Conservation (phyloP, 2,797 vertebrate species). For the Tokudaia tokunoshimensis region DNA sequence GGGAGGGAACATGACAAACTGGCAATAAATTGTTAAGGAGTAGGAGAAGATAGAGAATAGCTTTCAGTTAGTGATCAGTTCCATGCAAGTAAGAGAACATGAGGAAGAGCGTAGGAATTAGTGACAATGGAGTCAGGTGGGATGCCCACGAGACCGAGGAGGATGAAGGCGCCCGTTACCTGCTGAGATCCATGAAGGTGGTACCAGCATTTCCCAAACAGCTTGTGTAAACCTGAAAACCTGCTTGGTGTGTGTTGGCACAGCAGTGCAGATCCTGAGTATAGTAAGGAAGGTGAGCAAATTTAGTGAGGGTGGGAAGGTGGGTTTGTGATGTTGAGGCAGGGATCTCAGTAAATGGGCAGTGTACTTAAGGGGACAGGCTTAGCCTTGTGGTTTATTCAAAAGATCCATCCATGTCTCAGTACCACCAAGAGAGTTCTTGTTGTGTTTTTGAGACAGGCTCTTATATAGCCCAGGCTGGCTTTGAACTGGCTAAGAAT, state of each 20-base stretch:
- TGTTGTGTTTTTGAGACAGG: not conserved
- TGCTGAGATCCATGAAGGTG: not conserved
- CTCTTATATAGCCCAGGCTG: not conserved
- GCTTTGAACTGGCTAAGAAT: not conserved
- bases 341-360: not conserved
- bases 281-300: not conserved
- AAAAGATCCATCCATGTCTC: not conserved
- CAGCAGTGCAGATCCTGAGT: not conserved
- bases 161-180: not conserved
- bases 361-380: not conserved
- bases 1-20: not conserved
- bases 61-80: not conserved
- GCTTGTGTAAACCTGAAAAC: not conserved
- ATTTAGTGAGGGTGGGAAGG: not conserved
- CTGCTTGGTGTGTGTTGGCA: not conserved
- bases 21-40: not conserved
- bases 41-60: not conserved
- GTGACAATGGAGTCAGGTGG: not conserved
- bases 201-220: not conserved
- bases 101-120: not conserved
- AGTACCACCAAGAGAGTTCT: not conserved
- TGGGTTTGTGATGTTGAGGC: not conserved
- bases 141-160: not conserved
- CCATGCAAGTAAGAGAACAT: not conserved
- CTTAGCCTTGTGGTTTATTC: not conserved